Evolutionary conservation across 2,113 vertebrate species (phyloP).

Genomic region (Saccopteryx leptura): DNA sequence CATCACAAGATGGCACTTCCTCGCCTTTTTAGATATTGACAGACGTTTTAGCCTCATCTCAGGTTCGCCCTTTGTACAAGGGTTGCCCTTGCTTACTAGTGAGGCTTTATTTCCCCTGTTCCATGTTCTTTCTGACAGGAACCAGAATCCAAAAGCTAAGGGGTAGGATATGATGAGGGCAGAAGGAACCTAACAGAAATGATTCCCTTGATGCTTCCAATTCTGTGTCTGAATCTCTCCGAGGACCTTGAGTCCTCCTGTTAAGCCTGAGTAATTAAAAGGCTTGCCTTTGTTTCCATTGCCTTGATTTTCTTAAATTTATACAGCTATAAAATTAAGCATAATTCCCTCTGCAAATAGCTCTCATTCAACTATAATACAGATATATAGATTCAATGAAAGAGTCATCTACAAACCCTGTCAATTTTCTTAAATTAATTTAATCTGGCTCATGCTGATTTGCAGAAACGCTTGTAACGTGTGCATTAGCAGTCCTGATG

Average conservation of each 20-base stretch:
- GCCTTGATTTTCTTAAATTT: slow-evolving; percentile 26
- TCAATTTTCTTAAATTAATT: neutral
- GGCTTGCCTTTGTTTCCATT: neutral
- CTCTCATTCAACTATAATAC: neutral
- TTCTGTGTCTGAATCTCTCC: neutral
- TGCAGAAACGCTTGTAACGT: fast-evolving
- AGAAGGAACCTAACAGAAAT: neutral
- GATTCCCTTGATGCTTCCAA: neutral
- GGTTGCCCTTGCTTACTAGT: neutral
- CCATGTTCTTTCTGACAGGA: neutral
- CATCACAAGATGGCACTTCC: neutral
- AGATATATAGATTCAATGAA: slow-evolving; percentile 1
- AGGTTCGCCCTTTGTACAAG: neutral
- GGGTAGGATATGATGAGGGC: neutral
- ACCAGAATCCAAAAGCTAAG: neutral
- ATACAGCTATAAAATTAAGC: neutral
- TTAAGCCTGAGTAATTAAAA: neutral
- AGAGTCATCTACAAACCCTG: neutral
- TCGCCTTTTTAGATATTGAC: neutral
- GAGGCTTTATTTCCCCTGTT: neutral
- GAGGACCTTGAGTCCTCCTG: neutral
- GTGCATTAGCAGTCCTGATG: fast-evolving
- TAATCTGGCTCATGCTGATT: neutral
- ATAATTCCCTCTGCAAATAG: neutral
- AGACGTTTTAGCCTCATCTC: neutral